phyloP scores from a whole-genome alignment of 2,888 invertebrate species.

The Empis stercorea region DNA sequence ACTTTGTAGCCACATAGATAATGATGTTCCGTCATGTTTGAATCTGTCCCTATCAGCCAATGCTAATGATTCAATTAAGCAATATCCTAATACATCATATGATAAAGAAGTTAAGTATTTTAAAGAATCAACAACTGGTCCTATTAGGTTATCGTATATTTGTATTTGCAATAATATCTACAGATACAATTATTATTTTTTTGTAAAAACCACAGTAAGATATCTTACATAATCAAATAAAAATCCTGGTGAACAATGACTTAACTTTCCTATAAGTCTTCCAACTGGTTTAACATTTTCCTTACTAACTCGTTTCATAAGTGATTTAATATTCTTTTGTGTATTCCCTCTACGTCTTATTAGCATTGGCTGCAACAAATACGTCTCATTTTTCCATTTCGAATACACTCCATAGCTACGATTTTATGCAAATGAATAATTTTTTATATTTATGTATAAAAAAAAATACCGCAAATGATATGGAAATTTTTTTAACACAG shows the following conservation, averaged over 20 bases:
- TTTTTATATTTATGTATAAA: constrained; percentile 1
- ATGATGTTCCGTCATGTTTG: constrained; percentile 80
- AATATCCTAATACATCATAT: constrained; percentile 91
- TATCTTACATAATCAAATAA: constrained; percentile 84
- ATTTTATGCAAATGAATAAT: too few species aligned
- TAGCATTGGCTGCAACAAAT: constrained; percentile 67
- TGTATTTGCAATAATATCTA: constrained; percentile 69
- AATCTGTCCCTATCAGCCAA: constrained; percentile 61
- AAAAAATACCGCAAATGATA: constrained; percentile 51
- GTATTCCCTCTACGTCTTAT: constrained; percentile 75
- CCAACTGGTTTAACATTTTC: constrained; percentile 97
- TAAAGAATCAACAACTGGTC: constrained; percentile 93
- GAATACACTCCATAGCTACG: constrained; percentile 78
- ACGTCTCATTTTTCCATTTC: constrained; percentile 91
- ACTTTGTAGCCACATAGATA: constrained; percentile 89
- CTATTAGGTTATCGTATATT: constrained; percentile 86
- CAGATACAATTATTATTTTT: constrained; percentile 10
- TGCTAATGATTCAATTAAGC: constrained; percentile 84
- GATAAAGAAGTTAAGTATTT: constrained; percentile 91
- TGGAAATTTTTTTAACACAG: constrained; percentile 70
- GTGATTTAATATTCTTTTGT: constrained; percentile 82
- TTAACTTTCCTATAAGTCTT: constrained; percentile 88
- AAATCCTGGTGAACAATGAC: constrained; percentile 90
- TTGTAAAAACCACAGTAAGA: not conserved
- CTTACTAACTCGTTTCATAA: constrained; percentile 95